Percentiles rank a stretch among this genome's conserved stretches.
phyloP scores from a whole-genome alignment of 2,888 invertebrate genomes.

The Drosophila greeni region DNA sequence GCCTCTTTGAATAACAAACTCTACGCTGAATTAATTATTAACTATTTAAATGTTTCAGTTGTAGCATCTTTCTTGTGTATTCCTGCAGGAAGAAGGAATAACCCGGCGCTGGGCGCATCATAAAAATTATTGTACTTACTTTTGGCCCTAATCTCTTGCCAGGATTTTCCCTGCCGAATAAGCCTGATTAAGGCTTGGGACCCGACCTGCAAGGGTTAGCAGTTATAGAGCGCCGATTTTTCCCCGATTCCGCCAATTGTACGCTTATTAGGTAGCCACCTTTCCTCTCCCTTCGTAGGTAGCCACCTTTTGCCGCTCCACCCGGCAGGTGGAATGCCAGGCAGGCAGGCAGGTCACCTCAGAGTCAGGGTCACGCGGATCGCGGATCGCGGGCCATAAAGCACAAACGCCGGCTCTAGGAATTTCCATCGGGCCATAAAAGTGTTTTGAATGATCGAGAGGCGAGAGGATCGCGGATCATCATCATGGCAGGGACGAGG shows the following conservation, averaged over 20 bases:
- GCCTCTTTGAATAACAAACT: not conserved
- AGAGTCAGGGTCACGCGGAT: slow-evolving; percentile 32
- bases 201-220: slow-evolving; percentile 6
- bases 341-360: not conserved
- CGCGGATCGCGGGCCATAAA: slow-evolving; percentile 24
- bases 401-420: slow-evolving; percentile 40
- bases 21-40: not conserved
- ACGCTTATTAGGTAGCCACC: slow-evolving; percentile 27
- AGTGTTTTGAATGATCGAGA: slow-evolving; percentile 58
- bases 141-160: slow-evolving; percentile 1
- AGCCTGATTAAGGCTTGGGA: not conserved
- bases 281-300: slow-evolving; percentile 21
- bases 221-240: slow-evolving; percentile 2
- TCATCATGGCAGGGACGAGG: slow-evolving; percentile 32
- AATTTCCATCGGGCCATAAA: slow-evolving; percentile 58
- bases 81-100: slow-evolving; percentile 15
- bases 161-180: slow-evolving; percentile 16
- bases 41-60: too few relatives aligned
- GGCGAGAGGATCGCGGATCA: slow-evolving; percentile 25
- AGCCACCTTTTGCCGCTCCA: slow-evolving; percentile 9
- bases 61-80: too few relatives aligned
- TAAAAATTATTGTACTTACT: slow-evolving; percentile 25
- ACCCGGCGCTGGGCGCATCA: not conserved
- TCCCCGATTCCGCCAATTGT: slow-evolving; percentile 30
- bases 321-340: slow-evolving; percentile 36